Base-by-base conservation (phyloP, 2,113 vertebrate species). In the Athene noctua region DNA sequence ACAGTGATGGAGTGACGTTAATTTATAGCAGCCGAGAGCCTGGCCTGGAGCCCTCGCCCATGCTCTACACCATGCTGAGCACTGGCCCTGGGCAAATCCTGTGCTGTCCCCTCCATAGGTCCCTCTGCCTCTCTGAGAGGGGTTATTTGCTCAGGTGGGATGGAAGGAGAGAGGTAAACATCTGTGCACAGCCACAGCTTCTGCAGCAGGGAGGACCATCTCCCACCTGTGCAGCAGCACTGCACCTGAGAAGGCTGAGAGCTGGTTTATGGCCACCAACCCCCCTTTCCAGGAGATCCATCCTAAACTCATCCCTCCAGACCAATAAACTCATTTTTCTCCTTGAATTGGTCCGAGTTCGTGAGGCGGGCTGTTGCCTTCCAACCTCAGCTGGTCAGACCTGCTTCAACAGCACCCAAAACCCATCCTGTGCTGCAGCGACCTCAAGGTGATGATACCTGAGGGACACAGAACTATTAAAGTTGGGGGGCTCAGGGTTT, bases 391-490 rank as follows among this genome's bases (percentile, higher is more conserved):
- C 0, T 0, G 49, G 29, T 84, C 44, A 54, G 68, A 87, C 10
- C 26, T 62, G 15, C 51, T 78, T 55, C 63, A n/a, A 0, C 1
- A 0, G 47, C 38, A 38, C 54, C n/a, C 52, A 19, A 42, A 61
- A 36, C 1, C 8, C 59, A 15, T 9, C 44, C 71, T 15, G 15
- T 6, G 6, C 71, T 75, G 34, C 0, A 5, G 9, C 1, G 2
- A 55, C 62, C 72, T 61, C 40, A 11, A 14, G 58, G 47, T 21
- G 44, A 34, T 58, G 72, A 67, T 11, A 86, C 27, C 16, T 18
- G 21, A 77, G 57, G 20, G 15, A 44, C 38, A 13, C 61, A 80
- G 42, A 71, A 34, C n/a, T 55, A 44, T 40, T 29, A 5, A 58
- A 42, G 5, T 3, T 5, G 7, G 5, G 38, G 36, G 13, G 4